Base-by-base conservation (phyloP, 2,888 invertebrate genomes). In the Bedellia somnulentella region DNA sequence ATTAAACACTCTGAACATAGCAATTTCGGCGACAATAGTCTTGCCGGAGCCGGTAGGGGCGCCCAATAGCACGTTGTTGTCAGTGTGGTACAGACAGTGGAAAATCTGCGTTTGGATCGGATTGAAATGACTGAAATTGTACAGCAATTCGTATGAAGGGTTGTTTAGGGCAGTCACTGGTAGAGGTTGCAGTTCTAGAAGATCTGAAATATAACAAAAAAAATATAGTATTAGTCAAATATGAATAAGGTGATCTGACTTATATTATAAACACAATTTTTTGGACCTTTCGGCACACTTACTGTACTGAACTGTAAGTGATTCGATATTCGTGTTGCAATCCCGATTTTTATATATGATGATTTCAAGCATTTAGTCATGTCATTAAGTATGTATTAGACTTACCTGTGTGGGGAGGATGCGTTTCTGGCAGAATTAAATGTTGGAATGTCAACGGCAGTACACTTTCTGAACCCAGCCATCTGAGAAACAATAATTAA, bases 31-130 rank as follows among this genome's bases (percentile, higher is more conserved):
- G 1, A 92, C 95, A 27, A 98, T 92, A 0, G 99, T 99, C 79
- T 99, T 99, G 21, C 99, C 99, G 0, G 96, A 96, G 1, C 94
- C 94, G 0, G 96, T 97, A 0, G 96, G 96, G 0, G 98, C 98
- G 0, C 96, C 96, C 4, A 99, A 73, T 14, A 99, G 68, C 5
- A 95, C 89, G 55, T 98, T 98, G 43, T 85, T 82, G 48, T 99
- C 94, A 0, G 93, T 94, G 53, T 98, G 90, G 62, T 95, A 99
- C 4, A 99, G 73, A 27, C 92, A 89, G 61, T 97, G 94, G 61
- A 99, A 99, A 38, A 99, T 88, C 75, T 99, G 97, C 0, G 96
- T 96, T 68, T 98, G 98, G 40, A 99, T 94, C 1, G 98, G 96
- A 71, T 99, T 99, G 75, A 99, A 99, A 58, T 96, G 95, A 0